These are phyloP conservation scores for Hexactinellida sp. DNA, from an alignment of 37 sponge, comb jelly and placozoan species.

Conservation along the genomic window DNA sequence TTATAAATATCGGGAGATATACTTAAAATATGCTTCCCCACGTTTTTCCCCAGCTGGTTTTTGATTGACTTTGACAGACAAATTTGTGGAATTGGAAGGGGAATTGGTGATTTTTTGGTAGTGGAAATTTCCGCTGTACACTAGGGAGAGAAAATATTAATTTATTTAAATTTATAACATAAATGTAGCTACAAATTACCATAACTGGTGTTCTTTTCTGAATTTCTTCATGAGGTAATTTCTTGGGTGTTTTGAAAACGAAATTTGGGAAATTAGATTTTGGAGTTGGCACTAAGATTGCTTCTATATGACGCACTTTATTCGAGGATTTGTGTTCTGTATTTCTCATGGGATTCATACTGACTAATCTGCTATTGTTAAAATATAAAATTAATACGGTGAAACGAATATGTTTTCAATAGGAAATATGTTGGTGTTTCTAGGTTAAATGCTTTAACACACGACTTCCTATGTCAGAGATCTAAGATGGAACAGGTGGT, in stretches of 20 bases:
- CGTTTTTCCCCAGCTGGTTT: background rate
- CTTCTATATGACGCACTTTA: no score
- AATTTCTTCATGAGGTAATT: background rate
- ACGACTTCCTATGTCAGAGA: background rate
- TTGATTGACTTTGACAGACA: background rate
- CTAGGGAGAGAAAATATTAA: background rate
- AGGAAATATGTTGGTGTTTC: background rate
- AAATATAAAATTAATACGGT: no score
- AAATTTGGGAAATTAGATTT: background rate
- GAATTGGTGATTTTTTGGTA: background rate
- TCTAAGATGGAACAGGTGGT: background rate
- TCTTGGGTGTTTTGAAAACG: background rate
- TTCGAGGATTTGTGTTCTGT: no score
- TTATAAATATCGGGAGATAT: background rate
- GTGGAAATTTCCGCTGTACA: background rate
- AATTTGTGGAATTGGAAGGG: background rate
- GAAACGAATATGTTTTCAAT: no score
- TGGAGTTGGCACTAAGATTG: background rate
- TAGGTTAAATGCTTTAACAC: conserved; percentile 9
- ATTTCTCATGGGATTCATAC: no score
- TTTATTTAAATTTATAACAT: background rate
- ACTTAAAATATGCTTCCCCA: background rate
- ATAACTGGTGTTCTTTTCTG: background rate
- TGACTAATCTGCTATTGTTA: no score
- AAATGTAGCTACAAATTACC: background rate